phyloP scores from a whole-genome alignment of 2,797 vertebrate genomes.

The Neostethus bicornis region DNA sequence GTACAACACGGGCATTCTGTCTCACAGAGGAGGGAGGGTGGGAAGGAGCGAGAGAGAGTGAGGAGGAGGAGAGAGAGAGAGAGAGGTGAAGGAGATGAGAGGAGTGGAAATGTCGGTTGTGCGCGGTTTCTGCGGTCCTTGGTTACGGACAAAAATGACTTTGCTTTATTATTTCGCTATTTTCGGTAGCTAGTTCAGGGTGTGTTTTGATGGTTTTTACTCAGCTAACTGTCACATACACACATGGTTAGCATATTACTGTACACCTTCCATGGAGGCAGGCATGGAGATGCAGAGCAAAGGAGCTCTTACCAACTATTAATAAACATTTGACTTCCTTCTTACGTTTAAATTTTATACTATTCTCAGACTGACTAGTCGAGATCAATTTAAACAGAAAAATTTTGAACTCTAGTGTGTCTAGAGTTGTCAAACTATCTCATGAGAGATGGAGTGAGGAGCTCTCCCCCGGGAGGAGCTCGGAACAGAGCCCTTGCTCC shows the following conservation, averaged over 20 bases:
- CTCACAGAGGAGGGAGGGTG: conserved; percentile 58
- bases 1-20: conserved; percentile 83
- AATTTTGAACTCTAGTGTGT: too few species aligned
- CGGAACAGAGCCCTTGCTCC: too few species aligned
- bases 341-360: neutral
- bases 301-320: conserved; percentile 11
- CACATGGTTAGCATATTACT: conserved; percentile 31
- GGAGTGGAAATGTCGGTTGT: conserved; percentile 72
- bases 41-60: conserved; percentile 39
- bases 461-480: too few species aligned
- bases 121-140: conserved; percentile 53
- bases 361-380: neutral
- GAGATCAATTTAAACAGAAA: neutral
- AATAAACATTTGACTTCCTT: conserved; percentile 30
- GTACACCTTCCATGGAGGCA: neutral
- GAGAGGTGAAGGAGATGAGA: conserved; percentile 44
- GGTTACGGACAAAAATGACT: conserved; percentile 50
- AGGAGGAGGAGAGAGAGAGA: conserved; percentile 38
- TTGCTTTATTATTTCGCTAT: conserved; percentile 38
- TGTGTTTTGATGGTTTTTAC: conserved; percentile 40
- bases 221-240: conserved; percentile 53
- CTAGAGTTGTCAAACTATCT: too few species aligned
- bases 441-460: too few species aligned
- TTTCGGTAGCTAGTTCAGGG: conserved; percentile 26
- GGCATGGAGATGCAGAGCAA: conserved; percentile 5